Base-by-base conservation (phyloP, 1,140 invertebrate species). In the Panagrolaimus sp. region DNA sequence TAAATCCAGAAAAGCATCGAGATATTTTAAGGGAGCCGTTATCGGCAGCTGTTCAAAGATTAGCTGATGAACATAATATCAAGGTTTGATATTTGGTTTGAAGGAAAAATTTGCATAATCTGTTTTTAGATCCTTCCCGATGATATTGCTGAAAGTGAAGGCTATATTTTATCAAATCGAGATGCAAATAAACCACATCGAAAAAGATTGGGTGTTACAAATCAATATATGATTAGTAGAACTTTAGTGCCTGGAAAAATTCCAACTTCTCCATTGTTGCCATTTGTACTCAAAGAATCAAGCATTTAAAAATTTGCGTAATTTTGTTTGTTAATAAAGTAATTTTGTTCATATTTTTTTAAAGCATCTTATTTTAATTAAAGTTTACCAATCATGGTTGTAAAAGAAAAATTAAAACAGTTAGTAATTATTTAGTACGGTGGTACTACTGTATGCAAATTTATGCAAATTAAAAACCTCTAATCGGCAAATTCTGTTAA, bases 11-110 rank as follows among this genome's bases (percentile, higher is more conserved):
- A 58, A 71, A 83, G 28, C 76, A 83, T 26, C 82, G 78, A 68
- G 83, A 82, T 72, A 78, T 82, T n/a, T 69, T 82, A 1, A 82
- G 83, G 44, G 80, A 82, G 52, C 80, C 80, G 10, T 67, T 80
- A 17, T 78, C 66, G 67, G 70, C 76, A 15, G 75, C 73, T n/a
- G 78, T 82, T 15, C 69, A 70, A 21, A 72, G 75, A 63, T 48
- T 82, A 5, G 69, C 77, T 4, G 81, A 79, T 52, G 76, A 82
- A 45, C 71, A 77, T 24, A 78, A 78, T 46, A 82, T 82, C 43
- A 83, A 83, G 58, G 80, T 83, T 3, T 4, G 47, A 24, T 3
- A 38, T 24, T 38, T 32, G 21, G 46, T 45, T 15, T 12, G 38
- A 63, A 55, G 12, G 3, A 63, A 7, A 9, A 26, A 58, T 9